phyloP scores from a whole-genome alignment of 2,113 vertebrate genomes.

The Xenopus borealis region DNA sequence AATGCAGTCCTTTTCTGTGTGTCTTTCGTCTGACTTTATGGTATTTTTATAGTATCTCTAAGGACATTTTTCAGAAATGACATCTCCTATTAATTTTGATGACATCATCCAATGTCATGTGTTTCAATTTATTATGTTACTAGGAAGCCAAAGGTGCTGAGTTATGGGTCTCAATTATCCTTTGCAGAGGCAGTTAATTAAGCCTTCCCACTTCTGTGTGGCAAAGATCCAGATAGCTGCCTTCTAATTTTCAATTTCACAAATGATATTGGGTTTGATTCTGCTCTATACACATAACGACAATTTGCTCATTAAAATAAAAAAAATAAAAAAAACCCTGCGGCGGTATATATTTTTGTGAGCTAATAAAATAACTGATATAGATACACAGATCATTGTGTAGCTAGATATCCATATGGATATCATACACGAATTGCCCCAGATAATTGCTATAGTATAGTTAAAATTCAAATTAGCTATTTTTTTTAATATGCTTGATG shows the following conservation, averaged over 20 bases:
- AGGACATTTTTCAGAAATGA: constrained; percentile 41
- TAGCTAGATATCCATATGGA: too few relatives aligned
- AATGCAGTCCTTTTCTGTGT: constrained; percentile 4
- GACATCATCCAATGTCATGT: constrained; percentile 38
- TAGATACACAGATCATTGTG: too few relatives aligned
- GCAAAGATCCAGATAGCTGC: constrained; percentile 9
- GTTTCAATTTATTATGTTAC: constrained; percentile 30
- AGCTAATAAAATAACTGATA: too few relatives aligned
- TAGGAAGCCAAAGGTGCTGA: constrained; percentile 21
- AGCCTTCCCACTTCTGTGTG: constrained; percentile 23
- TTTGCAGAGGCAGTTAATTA: constrained; percentile 33
- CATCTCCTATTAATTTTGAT: constrained; percentile 44
- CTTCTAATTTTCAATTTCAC: constrained; percentile 15
- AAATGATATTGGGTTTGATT: constrained; percentile 24
- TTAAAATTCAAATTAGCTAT: too few relatives aligned
- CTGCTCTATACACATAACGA: constrained; percentile 23
- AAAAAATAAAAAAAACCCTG: too few relatives aligned
- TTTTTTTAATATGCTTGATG: too few relatives aligned
- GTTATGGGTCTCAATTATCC: constrained; percentile 42
- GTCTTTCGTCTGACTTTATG: constrained; percentile 33
- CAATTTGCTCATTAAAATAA: neutral
- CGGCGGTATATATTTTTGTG: too few relatives aligned
- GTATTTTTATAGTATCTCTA: constrained; percentile 34
- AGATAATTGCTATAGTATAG: too few relatives aligned
- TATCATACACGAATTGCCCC: too few relatives aligned